Percentiles rank a stretch among this genome's conserved stretches.
Conservation (phyloP, 2,888 invertebrate species). For the Achlya flavicornis region DNA sequence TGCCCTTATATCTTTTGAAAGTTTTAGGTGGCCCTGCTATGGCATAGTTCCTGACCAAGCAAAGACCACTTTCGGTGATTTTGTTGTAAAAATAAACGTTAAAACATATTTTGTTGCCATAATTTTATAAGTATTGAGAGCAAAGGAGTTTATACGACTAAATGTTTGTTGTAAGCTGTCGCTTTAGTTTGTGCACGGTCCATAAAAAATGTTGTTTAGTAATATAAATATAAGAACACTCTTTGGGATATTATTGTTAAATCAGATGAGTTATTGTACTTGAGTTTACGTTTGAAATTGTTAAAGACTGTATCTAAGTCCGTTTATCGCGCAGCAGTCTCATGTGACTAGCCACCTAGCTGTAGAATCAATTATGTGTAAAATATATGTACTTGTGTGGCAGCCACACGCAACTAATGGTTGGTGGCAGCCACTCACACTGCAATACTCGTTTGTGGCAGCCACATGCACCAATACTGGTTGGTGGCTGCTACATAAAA, state of each 20-base stretch:
- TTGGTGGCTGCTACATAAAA: too few species aligned
- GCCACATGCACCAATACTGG: too few species aligned
- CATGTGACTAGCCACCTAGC: background rate
- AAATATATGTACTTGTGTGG: background rate
- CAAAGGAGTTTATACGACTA: too few species aligned
- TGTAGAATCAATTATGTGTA: background rate
- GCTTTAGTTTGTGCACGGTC: background rate
- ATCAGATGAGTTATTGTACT: background rate
- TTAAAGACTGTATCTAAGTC: background rate
- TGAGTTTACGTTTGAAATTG: slow-evolving; percentile 2
- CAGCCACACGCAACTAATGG: too few species aligned
- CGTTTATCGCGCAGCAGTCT: background rate
- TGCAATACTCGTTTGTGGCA: background rate
- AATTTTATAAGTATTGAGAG: background rate
- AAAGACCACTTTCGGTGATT: too few species aligned
- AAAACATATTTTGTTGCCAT: background rate
- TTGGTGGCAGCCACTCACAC: background rate
- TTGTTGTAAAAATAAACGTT: background rate
- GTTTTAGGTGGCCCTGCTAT: too few species aligned
- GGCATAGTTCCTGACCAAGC: too few species aligned
- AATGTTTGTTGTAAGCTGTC: background rate
- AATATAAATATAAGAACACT: too few species aligned
- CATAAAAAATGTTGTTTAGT: too few species aligned
- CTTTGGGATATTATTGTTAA: background rate
- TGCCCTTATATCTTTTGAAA: too few species aligned